phyloP scores from a whole-genome alignment of 1,140 invertebrate species.

The Nebria ingens region DNA sequence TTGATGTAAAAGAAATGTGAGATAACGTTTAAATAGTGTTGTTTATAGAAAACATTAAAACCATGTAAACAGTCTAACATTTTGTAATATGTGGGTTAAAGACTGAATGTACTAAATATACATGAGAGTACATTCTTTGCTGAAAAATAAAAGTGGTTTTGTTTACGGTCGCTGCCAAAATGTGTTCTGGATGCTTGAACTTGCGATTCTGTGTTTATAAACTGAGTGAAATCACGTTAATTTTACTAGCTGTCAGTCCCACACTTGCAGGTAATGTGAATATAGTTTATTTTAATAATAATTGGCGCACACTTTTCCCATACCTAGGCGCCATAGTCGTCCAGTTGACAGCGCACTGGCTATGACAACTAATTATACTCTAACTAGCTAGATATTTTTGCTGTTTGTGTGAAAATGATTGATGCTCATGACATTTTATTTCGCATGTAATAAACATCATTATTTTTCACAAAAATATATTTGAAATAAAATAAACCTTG shows the following conservation, averaged over 20 bases:
- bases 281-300: conserved; percentile 9
- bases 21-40: no score
- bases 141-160: conserved; percentile 6
- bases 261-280: conserved; percentile 3
- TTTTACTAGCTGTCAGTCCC: background rate
- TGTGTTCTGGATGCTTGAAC: background rate
- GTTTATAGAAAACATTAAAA: no score
- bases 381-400: no score
- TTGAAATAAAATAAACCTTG: no score
- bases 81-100: background rate
- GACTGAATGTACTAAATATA: background rate
- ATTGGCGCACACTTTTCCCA: background rate
- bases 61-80: background rate
- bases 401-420: no score
- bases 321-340: background rate
- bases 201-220: conserved; percentile 1
- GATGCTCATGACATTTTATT: no score
- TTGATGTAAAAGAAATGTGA: background rate
- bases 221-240: background rate
- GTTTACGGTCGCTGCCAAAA: conserved; percentile 5
- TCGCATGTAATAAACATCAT: no score
- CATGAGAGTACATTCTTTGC: background rate
- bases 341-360: background rate
- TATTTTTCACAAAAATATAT: no score
- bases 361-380: no score